A percentile compares a stretch with the other conserved stretches of the same genome.
Evolutionary conservation across 1,140 invertebrate genomes (phyloP).

Genomic region (Brachionus rubens): DNA sequence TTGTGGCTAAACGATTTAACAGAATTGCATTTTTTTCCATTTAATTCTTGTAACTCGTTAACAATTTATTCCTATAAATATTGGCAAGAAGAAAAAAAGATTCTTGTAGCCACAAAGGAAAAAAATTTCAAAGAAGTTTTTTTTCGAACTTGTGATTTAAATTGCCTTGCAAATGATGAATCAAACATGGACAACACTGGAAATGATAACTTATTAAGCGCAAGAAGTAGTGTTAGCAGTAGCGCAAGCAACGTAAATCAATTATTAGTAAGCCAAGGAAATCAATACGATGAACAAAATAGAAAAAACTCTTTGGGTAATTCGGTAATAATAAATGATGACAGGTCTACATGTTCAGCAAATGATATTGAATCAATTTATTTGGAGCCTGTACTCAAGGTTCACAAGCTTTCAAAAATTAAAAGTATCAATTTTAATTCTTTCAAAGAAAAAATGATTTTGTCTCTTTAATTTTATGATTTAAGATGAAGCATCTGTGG

Average conservation of each 20-base stretch:
- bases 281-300: neutral
- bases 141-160: neutral
- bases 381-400: slow-evolving; percentile 12
- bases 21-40: slow-evolving; percentile 37
- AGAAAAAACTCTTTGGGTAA: slow-evolving; percentile 23
- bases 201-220: neutral
- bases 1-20: slow-evolving; percentile 22
- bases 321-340: neutral
- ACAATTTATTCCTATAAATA: slow-evolving; percentile 45
- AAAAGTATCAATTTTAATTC: slow-evolving; percentile 5
- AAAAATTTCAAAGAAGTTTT: slow-evolving; percentile 27
- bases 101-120: slow-evolving; percentile 28
- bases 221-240: slow-evolving; percentile 28
- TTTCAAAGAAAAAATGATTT: neutral
- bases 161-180: neutral
- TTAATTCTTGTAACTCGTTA: slow-evolving; percentile 37
- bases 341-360: neutral
- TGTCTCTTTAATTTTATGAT: neutral
- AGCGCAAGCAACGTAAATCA: neutral
- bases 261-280: neutral
- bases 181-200: neutral
- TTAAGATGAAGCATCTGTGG: slow-evolving; percentile 14
- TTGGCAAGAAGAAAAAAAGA: neutral
- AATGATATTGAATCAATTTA: neutral
- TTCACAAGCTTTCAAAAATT: slow-evolving; percentile 23